Percentiles rank a stretch among this genome's conserved stretches.
Conservation (phyloP, 2,888 invertebrate species). For the Lysandra coridon region DNA sequence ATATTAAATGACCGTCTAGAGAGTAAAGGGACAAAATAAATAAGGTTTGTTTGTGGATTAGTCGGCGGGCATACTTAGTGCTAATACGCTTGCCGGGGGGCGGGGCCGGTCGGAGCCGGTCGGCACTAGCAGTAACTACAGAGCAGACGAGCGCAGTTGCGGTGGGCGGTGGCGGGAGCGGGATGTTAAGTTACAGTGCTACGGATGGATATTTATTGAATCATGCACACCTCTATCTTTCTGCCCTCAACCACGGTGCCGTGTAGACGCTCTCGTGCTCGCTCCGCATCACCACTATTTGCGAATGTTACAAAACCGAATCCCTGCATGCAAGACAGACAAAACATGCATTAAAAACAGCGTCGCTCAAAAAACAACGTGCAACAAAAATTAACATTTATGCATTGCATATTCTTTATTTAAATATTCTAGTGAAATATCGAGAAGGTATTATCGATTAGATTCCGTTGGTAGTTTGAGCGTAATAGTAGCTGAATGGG, state of each 20-base stretch:
- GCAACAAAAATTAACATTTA: conserved; percentile 86
- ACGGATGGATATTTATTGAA: conserved; percentile 82
- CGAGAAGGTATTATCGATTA: conserved; percentile 71
- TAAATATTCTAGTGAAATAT: conserved; percentile 76
- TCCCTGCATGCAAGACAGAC: conserved; percentile 99
- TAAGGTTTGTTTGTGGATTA: conserved; percentile 79
- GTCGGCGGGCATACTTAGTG: conserved; percentile 73
- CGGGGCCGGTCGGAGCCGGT: conserved; percentile 45
- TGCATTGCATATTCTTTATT: conserved; percentile 80
- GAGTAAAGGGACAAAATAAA: conserved; percentile 83
- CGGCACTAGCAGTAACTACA: conserved; percentile 77
- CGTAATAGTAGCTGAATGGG: conserved; percentile 78
- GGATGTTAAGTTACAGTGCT: conserved; percentile 84
- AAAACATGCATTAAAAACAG: conserved; percentile 95
- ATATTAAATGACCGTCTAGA: conserved; percentile 85
- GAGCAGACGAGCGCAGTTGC: conserved; percentile 79
- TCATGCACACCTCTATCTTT: conserved; percentile 99
- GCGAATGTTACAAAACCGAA: conserved; percentile 99
- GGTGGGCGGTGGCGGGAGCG: conserved; percentile 75
- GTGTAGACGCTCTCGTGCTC: conserved; percentile 99
- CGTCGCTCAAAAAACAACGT: conserved; percentile 89
- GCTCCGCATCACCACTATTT: conserved; percentile 99
- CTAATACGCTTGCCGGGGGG: conserved; percentile 54
- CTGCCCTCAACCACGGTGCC: conserved; percentile 99
- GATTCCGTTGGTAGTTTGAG: conserved; percentile 80